Percentiles rank a stretch among this genome's conserved stretches.
phyloP scores from a whole-genome alignment of 2,113 vertebrate genomes.

The Leptobrachium ailaonicum region DNA sequence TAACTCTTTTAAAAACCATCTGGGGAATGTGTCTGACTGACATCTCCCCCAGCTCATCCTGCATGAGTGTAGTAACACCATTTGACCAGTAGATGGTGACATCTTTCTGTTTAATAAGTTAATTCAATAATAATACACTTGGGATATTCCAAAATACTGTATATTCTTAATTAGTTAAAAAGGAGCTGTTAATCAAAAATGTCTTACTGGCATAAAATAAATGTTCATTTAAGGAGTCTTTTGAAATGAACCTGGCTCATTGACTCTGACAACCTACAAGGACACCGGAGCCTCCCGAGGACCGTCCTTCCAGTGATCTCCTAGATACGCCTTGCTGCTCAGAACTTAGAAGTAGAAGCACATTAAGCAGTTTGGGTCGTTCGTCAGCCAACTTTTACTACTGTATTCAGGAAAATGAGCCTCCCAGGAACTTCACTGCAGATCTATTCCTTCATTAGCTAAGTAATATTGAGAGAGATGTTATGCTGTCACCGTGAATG shows the following conservation, averaged over 20 bases:
- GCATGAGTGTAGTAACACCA: no score
- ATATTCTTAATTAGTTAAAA: conserved; percentile 86
- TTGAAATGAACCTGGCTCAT: conserved; percentile 87
- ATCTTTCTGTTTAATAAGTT: no score
- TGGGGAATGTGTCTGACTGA: no score
- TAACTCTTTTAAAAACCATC: no score
- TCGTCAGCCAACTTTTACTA: conserved; percentile 93
- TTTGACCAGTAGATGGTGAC: no score
- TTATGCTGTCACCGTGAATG: conserved; percentile 70
- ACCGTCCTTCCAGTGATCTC: conserved; percentile 71
- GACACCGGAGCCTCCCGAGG: conserved; percentile 74
- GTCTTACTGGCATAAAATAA: conserved; percentile 85
- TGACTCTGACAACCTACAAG: conserved; percentile 85
- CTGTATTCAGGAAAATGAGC: conserved; percentile 82
- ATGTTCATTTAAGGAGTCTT: conserved; percentile 85
- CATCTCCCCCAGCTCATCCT: no score
- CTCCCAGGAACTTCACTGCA: conserved; percentile 79
- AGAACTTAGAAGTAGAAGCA: conserved; percentile 77
- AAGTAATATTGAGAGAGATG: conserved; percentile 89
- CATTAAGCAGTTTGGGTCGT: conserved; percentile 77
- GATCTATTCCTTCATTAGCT: conserved; percentile 81
- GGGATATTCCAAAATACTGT: no score
- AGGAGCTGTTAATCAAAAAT: conserved; percentile 82
- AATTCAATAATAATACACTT: no score
- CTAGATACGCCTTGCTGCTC: conserved; percentile 78